Conservation (phyloP, 2,888 invertebrate genomes). For the Phortica magna region DNA sequence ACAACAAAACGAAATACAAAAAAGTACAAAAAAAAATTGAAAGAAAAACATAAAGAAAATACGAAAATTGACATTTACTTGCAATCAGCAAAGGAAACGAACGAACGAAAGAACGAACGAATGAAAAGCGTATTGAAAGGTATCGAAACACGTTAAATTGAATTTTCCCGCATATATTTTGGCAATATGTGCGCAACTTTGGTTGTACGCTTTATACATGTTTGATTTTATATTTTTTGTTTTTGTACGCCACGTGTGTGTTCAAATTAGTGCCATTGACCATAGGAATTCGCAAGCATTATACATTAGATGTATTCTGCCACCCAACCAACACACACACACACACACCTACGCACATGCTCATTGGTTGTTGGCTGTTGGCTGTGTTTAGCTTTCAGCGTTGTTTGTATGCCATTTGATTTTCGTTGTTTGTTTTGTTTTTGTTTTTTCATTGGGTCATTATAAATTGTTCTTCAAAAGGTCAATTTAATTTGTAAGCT, state of each 20-base stretch:
- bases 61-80: neutral
- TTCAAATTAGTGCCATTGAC: neutral
- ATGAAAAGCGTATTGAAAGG: neutral
- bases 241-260: neutral
- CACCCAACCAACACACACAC: too few relatives aligned
- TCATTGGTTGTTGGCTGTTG: neutral
- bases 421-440: neutral
- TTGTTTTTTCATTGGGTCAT: neutral
- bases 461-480: constrained; percentile 1
- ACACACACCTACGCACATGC: neutral
- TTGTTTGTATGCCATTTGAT: neutral
- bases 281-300: too few relatives aligned
- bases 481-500: constrained; percentile 25
- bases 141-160: neutral
- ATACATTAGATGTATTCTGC: too few relatives aligned
- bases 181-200: neutral
- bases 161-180: neutral
- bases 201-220: neutral
- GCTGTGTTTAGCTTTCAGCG: neutral
- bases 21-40: neutral
- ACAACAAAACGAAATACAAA: neutral
- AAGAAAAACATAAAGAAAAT: neutral
- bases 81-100: constrained; percentile 5
- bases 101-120: neutral
- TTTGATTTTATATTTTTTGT: too few relatives aligned